Evolutionary conservation across 2,797 vertebrate genomes (phyloP).

Genomic region (Cyprinella venusta): DNA sequence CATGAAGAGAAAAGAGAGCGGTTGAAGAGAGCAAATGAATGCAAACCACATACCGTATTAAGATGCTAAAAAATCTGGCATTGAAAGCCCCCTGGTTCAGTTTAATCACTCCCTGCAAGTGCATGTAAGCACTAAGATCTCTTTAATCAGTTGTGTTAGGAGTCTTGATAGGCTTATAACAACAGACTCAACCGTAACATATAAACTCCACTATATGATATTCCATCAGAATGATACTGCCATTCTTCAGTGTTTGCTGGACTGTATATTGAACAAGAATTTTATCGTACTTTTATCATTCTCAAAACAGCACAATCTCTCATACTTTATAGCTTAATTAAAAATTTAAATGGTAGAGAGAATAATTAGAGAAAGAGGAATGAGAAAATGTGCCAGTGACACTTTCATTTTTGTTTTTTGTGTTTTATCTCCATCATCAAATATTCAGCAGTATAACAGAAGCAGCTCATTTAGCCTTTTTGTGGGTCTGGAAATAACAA

Average conservation of each 20-base stretch:
- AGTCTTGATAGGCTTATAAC: not conserved
- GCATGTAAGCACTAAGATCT: not conserved
- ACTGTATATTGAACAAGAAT: not conserved
- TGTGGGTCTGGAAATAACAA: constrained; percentile 20
- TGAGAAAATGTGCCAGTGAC: constrained; percentile 11
- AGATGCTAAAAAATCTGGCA: not conserved
- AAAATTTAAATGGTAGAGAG: not conserved
- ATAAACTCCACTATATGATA: not conserved
- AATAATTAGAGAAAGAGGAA: constrained; percentile 23
- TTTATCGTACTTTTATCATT: not conserved
- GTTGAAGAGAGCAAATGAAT: not conserved
- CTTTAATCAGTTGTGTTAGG: not conserved
- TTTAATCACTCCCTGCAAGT: not conserved
- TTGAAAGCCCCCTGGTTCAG: not conserved
- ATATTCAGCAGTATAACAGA: constrained; percentile 30
- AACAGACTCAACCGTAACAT: not conserved
- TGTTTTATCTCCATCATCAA: constrained; percentile 26
- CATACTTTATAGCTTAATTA: not conserved
- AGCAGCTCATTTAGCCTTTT: constrained; percentile 4
- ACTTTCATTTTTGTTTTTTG: constrained; percentile 4
- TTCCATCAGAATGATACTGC: not conserved
- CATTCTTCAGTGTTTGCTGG: not conserved
- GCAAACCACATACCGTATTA: constrained; percentile 19
- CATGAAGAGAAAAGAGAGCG: constrained; percentile 22
- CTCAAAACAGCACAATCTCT: not conserved